A percentile compares a stretch with the other conserved stretches of the same genome.
Conservation (phyloP, 2,888 invertebrate species). For the Lochmaea crataegi region DNA sequence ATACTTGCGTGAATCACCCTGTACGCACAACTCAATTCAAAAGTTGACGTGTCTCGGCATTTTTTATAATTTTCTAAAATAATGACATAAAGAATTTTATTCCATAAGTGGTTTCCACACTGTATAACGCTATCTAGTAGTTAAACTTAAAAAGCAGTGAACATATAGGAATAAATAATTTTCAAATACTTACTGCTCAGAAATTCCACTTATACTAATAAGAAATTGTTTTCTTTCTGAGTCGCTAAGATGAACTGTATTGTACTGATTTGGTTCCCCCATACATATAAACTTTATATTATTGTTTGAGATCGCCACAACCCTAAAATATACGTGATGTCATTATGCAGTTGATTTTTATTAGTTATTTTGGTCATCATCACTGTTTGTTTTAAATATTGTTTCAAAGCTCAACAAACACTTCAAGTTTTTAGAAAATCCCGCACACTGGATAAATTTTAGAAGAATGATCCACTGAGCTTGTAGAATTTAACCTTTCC, state of each 20-base stretch:
- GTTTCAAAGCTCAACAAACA: background rate
- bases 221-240: conserved; percentile 61
- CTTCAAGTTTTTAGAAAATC: too few relatives aligned
- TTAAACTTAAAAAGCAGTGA: too few relatives aligned
- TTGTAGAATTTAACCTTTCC: too few relatives aligned
- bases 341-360: background rate
- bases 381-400: background rate
- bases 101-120: too few relatives aligned
- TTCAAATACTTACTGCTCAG: conserved; percentile 69
- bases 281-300: conserved; percentile 66
- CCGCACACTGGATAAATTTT: too few relatives aligned
- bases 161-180: background rate
- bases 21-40: too few relatives aligned
- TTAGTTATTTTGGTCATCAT: background rate
- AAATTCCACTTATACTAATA: conserved; percentile 67
- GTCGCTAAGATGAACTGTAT: conserved; percentile 63
- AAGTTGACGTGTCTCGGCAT: too few relatives aligned
- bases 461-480: too few relatives aligned
- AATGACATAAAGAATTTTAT: too few relatives aligned
- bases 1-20: too few relatives aligned
- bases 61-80: too few relatives aligned
- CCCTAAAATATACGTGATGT: conserved; percentile 61
- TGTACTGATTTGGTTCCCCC: conserved; percentile 62
- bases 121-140: too few relatives aligned
- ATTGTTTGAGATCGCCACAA: conserved; percentile 73